Evolutionary conservation across 2,113 vertebrate genomes (phyloP), one percentile per base, ranked within the genome.

Genomic region (Gyps fulvus): DNA sequence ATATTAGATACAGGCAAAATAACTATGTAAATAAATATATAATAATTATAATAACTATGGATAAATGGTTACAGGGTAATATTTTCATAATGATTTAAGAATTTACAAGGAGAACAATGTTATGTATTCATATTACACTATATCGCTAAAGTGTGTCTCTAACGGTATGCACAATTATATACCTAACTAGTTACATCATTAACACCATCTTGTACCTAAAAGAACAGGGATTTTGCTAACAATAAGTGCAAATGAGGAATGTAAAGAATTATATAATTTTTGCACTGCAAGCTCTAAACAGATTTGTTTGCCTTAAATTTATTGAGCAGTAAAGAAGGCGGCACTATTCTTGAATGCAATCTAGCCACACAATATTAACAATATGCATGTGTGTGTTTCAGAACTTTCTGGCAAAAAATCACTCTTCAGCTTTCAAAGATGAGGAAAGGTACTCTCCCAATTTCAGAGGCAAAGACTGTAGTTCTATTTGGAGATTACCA

Each of bases 401-500:
- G n/a, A 76, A 71, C 6, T 34, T 62, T 22, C 31, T 6, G 13
- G 34, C 5, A 20, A 79, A 79, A 87, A 81, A 83, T 38, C n/a
- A 38, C 25, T 21, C 25, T 43, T 62, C 10, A 32, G 2, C 22
- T 78, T 66, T n/a, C 43, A 78, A 55, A 76, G 72, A 13, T 11
- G 13, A 81, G 17, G 54, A 65, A 78, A 84, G 3, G 0, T 34
- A 78, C 5, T 23, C 17, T 38, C 58, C 45, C 40, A 47, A 5
- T 19, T 50, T 69, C 49, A 96, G 26, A 81, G 16, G 54, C 10
- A 69, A 72, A 83, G 29, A 26, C 16, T n/a, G 14, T 45, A 9
- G 14, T 5, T 87, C 29, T 81, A 0, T 38, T 57, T 66, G 45
- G 54, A 57, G 20, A 52, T 27, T 27, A 25, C 3, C 0, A 0